Evolutionary conservation across 2,113 vertebrate genomes (phyloP), one percentile per base, ranked within the genome.

Genomic region (Talpa occidentalis): DNA sequence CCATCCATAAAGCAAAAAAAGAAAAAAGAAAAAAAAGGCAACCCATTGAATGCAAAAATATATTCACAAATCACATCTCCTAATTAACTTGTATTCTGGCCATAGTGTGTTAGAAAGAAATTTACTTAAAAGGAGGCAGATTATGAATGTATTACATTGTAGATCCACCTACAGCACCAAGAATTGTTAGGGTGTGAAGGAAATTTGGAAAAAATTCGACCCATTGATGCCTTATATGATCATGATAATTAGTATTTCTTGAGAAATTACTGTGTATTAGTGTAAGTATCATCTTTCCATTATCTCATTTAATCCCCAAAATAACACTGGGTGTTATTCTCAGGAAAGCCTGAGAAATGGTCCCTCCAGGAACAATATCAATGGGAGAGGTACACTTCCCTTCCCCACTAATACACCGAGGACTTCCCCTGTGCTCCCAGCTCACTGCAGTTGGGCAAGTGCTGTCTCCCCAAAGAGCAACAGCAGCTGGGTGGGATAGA

Each of bases 241-340:
- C 44, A 14, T 69, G 16, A 67, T 69, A 66, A 64, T 81, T 76
- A 70, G 15, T 19, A 66, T 72, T 70, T 35, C 52, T 56, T 64
- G 62, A 90, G 81, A 93, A 90, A 59, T 69, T 70, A 72, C n/a
- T 62, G 3, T 59, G 17, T 72, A 67, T 30, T 10, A 77, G 26
- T 21, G 1, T 37, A 56, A 62, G 26, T 19, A 72, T 87, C 44
- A 77, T 74, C 10, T 87, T 92, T 81, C 35, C 81, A 42, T 49
- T 90, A 77, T 70, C 60, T 90, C 49, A 87, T 69, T 62, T 42
- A 89, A 60, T 74, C 40, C 73, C 80, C 82, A 92, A 76, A 91
- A 91, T 91, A 85, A 74, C 49, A 64, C 30, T 30, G 44, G 19
- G 40, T 24, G 9, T 7, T 64, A 22, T 22, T 93, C 2, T 66